Evolutionary conservation across 2,797 vertebrate genomes (phyloP).

Genomic region (Tragopan temminckii): DNA sequence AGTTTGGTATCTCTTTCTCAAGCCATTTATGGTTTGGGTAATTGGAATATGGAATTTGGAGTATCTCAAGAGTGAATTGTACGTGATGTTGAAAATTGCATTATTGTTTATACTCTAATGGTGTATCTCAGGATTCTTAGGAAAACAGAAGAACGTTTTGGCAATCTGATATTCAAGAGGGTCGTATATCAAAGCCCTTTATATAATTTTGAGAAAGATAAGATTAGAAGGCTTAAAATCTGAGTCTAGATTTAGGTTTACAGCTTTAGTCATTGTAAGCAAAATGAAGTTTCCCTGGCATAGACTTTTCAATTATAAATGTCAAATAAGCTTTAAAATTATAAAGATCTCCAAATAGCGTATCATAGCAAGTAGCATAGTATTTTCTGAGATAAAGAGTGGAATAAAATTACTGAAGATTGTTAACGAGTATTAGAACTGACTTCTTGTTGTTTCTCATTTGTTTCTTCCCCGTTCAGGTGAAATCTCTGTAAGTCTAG

Average conservation of each 20-base stretch:
- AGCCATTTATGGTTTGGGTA: background rate
- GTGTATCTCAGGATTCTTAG: background rate
- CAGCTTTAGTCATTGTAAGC: rapidly evolving
- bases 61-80: background rate
- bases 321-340: background rate
- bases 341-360: background rate
- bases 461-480: background rate
- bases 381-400: background rate
- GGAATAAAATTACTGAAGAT: background rate
- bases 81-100: background rate
- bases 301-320: background rate
- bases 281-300: background rate
- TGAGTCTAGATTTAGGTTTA: background rate
- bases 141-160: background rate
- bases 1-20: background rate
- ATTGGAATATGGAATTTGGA: background rate
- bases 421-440: background rate
- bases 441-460: background rate
- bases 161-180: background rate
- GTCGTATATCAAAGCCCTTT: background rate
- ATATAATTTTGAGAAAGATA: background rate
- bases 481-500: background rate
- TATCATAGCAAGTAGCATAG: background rate
- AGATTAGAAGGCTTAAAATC: background rate
- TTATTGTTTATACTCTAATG: background rate